Evolutionary conservation across 2,113 vertebrate genomes (phyloP).

Genomic region (Datnioides undecimradiatus): DNA sequence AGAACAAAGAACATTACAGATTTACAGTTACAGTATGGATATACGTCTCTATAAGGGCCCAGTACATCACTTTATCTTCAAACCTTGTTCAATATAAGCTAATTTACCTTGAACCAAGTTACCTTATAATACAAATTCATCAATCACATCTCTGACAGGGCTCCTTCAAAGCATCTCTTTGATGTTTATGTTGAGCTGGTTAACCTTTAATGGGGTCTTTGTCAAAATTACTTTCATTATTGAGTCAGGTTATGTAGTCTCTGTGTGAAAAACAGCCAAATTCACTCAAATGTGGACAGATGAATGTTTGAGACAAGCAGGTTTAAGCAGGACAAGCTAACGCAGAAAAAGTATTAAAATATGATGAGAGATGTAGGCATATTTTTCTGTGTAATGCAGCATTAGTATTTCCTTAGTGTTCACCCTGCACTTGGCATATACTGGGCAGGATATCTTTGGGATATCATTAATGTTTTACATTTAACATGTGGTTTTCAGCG

Average conservation of each 20-base stretch:
- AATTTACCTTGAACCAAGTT: constrained; percentile 12
- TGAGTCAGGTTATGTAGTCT: constrained; percentile 12
- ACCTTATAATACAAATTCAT: constrained; percentile 19
- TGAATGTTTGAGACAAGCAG: background rate
- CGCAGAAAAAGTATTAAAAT: background rate
- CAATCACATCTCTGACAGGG: background rate
- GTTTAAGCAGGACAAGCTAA: background rate
- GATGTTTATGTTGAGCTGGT: constrained; percentile 21
- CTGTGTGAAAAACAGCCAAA: background rate
- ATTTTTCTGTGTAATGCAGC: too few species aligned
- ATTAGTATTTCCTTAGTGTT: background rate
- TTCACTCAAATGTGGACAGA: background rate
- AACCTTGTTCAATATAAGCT: background rate
- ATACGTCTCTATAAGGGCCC: background rate
- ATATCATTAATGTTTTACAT: constrained; percentile 4
- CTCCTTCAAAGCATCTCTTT: background rate
- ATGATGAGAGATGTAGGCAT: too few species aligned
- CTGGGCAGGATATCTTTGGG: background rate
- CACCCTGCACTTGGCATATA: background rate
- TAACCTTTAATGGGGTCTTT: constrained; percentile 46
- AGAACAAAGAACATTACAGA: background rate
- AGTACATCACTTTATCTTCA: background rate
- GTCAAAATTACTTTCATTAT: constrained; percentile 32
- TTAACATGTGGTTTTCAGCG: background rate
- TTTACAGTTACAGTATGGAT: background rate